Base-by-base conservation (phyloP, 2,113 vertebrate species). In the Colius striatus region DNA sequence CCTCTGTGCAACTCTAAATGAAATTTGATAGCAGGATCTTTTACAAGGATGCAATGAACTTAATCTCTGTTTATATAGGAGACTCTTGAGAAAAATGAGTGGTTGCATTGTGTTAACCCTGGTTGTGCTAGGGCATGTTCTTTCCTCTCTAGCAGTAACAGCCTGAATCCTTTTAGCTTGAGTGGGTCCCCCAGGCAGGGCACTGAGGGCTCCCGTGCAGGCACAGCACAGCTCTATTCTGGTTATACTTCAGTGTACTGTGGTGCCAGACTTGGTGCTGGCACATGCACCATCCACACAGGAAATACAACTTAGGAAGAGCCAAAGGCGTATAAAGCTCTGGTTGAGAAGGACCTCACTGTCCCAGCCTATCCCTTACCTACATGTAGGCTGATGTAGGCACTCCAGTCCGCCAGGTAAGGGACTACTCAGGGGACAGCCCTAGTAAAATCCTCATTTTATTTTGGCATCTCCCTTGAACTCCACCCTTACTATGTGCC, bases 31-130 rank as follows among this genome's bases (percentile, higher is more conserved):
- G 76, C 70, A 43, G 36, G 15, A 47, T 57, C 41, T 18, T 87
- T 63, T 27, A 30, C 30, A 84, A 89, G 76, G 36, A 87, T 72
- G 54, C 62, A 89, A 68, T 11, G 57, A 93, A 92, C 36, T 84
- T 84, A 29, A 93, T 66, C 62, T 78, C 45, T 92, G 73, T 90
- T 92, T 97, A 92, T 50, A 87, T 0, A 67, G 58, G 20, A 88
- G 45, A 81, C 30, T 61, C 58, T 48, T 57, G 74, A 45, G 43
- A 53, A 80, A 71, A 91, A 54, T 25, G 72, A 84, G 61, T 62
- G 83, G 41, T 38, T 68, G 47, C 58, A 14, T 30, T 67, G 43
- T 53, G 18, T 84, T 95, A 96, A 93, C 90, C 62, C 58, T 47
- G 30, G 7, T 18, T 58, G 25, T 34, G 13, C 83, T 36, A 61